Percentiles rank a stretch among this genome's conserved stretches.
Evolutionary conservation across 2,888 invertebrate species (phyloP).

Genomic region (Aphidoletes aphidimyza): DNA sequence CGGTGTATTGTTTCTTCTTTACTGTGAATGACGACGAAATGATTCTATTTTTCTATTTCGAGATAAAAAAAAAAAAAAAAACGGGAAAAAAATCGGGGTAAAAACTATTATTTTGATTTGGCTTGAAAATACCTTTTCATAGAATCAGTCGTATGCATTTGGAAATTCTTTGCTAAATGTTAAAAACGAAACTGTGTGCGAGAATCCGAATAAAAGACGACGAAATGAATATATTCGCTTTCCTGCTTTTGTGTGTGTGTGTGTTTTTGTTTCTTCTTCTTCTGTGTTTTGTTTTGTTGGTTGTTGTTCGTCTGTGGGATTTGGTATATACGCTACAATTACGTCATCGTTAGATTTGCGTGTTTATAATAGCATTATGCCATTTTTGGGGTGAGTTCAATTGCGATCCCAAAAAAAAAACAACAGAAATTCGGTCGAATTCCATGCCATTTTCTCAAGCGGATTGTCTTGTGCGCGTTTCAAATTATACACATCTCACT

Average conservation of each 20-base stretch:
- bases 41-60: background rate
- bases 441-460: no score
- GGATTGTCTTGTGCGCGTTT: no score
- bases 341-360: conserved; percentile 36
- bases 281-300: background rate
- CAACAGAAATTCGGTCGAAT: no score
- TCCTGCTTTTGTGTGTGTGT: background rate
- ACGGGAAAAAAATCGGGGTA: background rate
- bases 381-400: background rate
- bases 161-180: background rate
- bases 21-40: background rate
- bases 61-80: no score
- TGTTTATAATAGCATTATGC: background rate
- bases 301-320: conserved; percentile 9
- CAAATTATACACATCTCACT: no score
- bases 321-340: conserved; percentile 18
- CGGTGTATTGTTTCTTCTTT: conserved; percentile 41
- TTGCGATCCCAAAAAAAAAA: no score
- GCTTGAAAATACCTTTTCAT: conserved; percentile 2
- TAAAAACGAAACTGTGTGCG: background rate
- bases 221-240: conserved; percentile 28
- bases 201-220: background rate
- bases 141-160: background rate
- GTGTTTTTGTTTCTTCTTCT: no score
- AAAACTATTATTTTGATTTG: conserved; percentile 32